A percentile compares a stretch with the other conserved stretches of the same genome.
Conservation (phyloP, 2,888 invertebrate species). For the Drosophila trichaetosa region DNA sequence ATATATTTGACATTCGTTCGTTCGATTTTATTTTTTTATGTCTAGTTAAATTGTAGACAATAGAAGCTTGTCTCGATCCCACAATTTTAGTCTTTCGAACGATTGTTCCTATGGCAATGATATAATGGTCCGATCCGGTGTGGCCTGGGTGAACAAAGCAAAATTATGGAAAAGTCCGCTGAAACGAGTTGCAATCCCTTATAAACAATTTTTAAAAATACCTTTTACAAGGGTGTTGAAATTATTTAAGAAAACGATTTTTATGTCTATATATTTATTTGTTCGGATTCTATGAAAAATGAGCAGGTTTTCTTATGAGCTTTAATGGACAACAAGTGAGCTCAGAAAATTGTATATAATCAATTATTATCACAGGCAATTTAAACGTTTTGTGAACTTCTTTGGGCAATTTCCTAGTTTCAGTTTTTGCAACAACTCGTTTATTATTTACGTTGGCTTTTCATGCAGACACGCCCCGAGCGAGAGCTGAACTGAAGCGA, state of each 20-base stretch:
- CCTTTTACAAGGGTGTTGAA: not conserved
- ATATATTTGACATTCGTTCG: too few species aligned
- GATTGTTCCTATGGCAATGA: too few species aligned
- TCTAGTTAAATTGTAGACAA: too few species aligned
- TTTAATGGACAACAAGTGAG: not conserved
- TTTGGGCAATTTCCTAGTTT: not conserved
- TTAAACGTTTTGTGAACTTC: not conserved
- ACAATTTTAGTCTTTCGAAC: too few species aligned
- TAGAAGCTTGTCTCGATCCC: too few species aligned
- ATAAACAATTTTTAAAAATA: not conserved
- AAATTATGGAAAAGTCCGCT: too few species aligned
- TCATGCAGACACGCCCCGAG: slow-evolving; percentile 26
- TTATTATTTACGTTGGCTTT: slow-evolving; percentile 11
- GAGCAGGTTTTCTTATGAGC: not conserved
- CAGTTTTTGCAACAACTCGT: not conserved
- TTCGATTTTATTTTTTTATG: too few species aligned
- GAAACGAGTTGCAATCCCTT: too few species aligned
- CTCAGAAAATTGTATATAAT: not conserved
- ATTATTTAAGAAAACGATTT: not conserved
- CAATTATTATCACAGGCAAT: not conserved
- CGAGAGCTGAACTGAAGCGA: slow-evolving; percentile 6
- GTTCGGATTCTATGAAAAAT: too few species aligned
- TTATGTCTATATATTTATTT: too few species aligned
- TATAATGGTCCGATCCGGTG: too few species aligned
- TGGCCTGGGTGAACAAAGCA: too few species aligned